phyloP scores from a whole-genome alignment of 92 coral and sea anemone genomes.

The Heteractis magnifica region DNA sequence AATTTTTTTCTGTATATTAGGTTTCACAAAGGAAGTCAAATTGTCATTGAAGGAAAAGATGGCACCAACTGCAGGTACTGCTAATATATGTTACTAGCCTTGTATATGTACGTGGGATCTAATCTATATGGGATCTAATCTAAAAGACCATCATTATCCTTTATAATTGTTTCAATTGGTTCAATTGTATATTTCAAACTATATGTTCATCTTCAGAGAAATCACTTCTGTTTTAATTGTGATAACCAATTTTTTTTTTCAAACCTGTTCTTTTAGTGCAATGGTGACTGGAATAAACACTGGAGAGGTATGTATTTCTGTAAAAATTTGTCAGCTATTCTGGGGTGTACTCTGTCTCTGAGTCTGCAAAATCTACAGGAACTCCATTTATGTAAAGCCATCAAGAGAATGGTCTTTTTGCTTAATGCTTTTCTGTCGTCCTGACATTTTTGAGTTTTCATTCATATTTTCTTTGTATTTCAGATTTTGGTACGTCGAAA shows the following conservation, averaged over 20 bases:
- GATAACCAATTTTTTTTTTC: background rate
- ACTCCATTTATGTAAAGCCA: background rate
- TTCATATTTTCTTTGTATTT: constrained; percentile 14
- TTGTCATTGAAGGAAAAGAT: constrained; percentile 91
- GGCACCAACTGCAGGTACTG: constrained; percentile 81
- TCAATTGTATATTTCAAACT: background rate
- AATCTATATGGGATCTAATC: too few species aligned
- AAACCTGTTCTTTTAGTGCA: constrained; percentile 60
- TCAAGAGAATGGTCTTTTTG: background rate
- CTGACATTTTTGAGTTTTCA: background rate
- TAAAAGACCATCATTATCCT: too few species aligned
- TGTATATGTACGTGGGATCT: too few species aligned
- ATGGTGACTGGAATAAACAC: constrained; percentile 94
- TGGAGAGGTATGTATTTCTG: constrained; percentile 75
- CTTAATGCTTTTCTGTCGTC: background rate
- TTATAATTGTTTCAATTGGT: too few species aligned
- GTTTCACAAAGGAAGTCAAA: constrained; percentile 89
- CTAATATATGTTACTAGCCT: too few species aligned
- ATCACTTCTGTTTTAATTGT: background rate
- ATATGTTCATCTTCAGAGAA: background rate
- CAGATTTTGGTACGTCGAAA: constrained; percentile 87
- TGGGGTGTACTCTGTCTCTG: background rate
- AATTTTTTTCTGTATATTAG: constrained; percentile 35
- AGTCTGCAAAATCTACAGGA: background rate
- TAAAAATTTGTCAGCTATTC: background rate